Evolutionary conservation across 2,113 vertebrate genomes (phyloP).

Genomic region (Glaucidium brasilianum): DNA sequence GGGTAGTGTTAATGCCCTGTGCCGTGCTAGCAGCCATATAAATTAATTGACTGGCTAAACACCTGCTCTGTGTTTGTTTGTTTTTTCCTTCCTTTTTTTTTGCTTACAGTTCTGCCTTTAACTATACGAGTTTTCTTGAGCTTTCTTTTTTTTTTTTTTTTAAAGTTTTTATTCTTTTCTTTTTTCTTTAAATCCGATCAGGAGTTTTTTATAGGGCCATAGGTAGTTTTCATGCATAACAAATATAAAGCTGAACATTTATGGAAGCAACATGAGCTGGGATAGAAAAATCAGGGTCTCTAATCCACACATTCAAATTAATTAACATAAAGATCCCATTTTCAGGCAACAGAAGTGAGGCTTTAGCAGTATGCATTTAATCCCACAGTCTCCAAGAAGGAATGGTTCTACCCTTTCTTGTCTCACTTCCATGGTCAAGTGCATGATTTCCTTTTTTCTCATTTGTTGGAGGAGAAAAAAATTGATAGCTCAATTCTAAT

Average conservation of each 20-base stretch:
- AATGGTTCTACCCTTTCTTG: background rate
- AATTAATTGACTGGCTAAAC: constrained; percentile 47
- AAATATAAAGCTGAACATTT: background rate
- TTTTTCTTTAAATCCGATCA: background rate
- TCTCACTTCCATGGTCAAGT: background rate
- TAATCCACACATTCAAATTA: background rate
- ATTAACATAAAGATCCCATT: background rate
- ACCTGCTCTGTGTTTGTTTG: constrained; percentile 15
- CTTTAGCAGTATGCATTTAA: background rate
- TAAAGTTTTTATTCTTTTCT: too few relatives aligned
- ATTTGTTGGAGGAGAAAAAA: background rate
- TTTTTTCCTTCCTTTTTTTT: background rate
- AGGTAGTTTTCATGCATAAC: background rate
- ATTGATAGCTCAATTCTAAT: background rate
- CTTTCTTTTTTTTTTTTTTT: too few relatives aligned
- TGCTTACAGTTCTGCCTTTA: background rate
- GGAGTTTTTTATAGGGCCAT: background rate
- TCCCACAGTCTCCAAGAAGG: background rate
- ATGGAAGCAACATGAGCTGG: background rate
- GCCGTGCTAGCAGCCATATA: background rate
- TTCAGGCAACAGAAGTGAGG: background rate
- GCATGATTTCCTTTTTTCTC: background rate
- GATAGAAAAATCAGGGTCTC: background rate
- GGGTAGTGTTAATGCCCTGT: constrained; percentile 47
- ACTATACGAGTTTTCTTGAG: background rate